Percentiles rank a stretch among this genome's conserved stretches.
These are phyloP conservation scores for Mesorhabditis sp. DNA, from an alignment of 2,888 invertebrate genomes.

Conservation along the genomic window DNA sequence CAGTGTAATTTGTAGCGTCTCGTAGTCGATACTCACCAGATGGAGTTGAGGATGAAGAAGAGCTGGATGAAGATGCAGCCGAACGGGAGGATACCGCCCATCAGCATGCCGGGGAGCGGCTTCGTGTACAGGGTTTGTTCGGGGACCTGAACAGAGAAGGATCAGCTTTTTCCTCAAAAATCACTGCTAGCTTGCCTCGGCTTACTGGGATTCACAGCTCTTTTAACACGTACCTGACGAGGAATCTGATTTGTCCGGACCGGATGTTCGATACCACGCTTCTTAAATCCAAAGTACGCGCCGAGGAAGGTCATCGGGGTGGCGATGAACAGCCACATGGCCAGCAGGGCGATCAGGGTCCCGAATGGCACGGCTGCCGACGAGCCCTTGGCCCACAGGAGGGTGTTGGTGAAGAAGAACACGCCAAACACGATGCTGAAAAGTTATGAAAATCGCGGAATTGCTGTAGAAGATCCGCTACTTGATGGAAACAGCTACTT, in stretches of 20 bases:
- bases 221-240: conserved; percentile 72
- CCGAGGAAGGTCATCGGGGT: conserved; percentile 96
- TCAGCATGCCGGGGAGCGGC: conserved; percentile 85
- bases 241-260: conserved; percentile 98
- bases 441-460: conserved; percentile 10
- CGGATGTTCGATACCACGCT: conserved; percentile 88
- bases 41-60: conserved; percentile 95
- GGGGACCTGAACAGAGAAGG: conserved; percentile 72
- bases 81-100: conserved; percentile 95
- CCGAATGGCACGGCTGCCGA: conserved; percentile 94
- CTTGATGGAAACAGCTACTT: too few species aligned
- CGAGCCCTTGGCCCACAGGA: conserved; percentile 90
- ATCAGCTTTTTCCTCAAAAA: too few species aligned
- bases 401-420: conserved; percentile 92
- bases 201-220: conserved; percentile 92
- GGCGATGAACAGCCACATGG: conserved; percentile 96
- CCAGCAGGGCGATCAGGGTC: conserved; percentile 84
- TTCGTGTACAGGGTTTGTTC: conserved; percentile 95
- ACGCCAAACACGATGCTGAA: conserved; percentile 86
- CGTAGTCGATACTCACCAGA: conserved; percentile 72
- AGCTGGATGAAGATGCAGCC: conserved; percentile 97
- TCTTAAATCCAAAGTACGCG: conserved; percentile 95
- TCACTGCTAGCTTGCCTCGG: too few species aligned
- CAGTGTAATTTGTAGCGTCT: background rate
- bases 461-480: too few species aligned